Evolutionary conservation across 2,888 invertebrate species (phyloP), one percentile per base, ranked within the genome.

Genomic region (Orthonychiurus folsomi): DNA sequence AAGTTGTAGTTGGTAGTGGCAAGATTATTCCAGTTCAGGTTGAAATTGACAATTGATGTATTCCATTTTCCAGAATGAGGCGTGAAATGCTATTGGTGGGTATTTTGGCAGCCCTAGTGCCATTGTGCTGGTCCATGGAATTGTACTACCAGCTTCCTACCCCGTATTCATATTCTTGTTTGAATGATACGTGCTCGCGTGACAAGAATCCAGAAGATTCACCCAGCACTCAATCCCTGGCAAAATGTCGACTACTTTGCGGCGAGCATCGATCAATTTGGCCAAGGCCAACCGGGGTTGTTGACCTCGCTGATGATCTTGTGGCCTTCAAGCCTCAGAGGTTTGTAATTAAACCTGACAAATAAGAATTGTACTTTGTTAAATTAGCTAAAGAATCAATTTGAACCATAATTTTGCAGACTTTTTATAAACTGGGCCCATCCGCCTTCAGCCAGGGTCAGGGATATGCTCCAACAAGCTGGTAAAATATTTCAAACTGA

Each of bases 251-350:
- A 21, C 79, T 86, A 2, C 83, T 84, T 0, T 88, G 88, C 70
- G 86, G 86, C 0, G 77, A 80, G 47, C 84, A 82, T 70, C 85
- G 87, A 0, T 80, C 83, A 0, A 78, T 88, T 9, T 88, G 87
- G 87, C 88, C 88, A 0, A 77, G 79, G 71, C 87, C 88, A 0
- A 82, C 84, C 0, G 80, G 74, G n/a, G 59, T 68, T 15, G 71
- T 73, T 37, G 70, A 70, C 64, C 68, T 71, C 60, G 66, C 70
- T 20, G 69, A 71, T 69, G 69, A 69, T 37, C 67, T 72, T 54
- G 67, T 73, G 25, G 65, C 69, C 3, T 73, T 73, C 66, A 72
- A 72, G 48, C 71, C 72, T 9, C 70, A 72, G 64, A 65, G 72
- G 72, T 72, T 60, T 60, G 53, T 54, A 12, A 26, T 27, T 20